Percentiles rank a stretch among this genome's conserved stretches.
Evolutionary conservation across 2,888 invertebrate species (phyloP).

Genomic region (Trachelus troglodyta): DNA sequence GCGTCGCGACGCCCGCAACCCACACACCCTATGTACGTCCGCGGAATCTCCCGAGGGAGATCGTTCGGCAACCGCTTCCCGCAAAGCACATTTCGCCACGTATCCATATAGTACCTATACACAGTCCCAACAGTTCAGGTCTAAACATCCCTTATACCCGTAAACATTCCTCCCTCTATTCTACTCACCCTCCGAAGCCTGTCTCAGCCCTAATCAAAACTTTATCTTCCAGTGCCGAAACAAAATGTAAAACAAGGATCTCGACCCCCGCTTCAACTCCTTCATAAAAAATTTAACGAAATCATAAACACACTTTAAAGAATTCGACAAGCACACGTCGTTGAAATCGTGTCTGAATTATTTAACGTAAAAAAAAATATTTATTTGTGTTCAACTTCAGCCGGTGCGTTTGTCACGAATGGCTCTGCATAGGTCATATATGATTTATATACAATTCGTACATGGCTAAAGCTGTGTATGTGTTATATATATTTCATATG

Average conservation of each 20-base stretch:
- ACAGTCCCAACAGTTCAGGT: background rate
- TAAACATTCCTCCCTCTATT: background rate
- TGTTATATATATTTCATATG: too few species aligned
- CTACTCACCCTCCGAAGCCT: background rate
- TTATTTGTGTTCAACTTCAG: background rate
- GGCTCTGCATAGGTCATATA: too few species aligned
- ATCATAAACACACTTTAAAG: background rate
- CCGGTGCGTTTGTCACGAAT: too few species aligned
- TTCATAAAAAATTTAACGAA: background rate
- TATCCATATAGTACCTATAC: background rate
- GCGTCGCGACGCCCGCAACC: background rate
- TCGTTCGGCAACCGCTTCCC: background rate
- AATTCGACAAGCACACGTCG: background rate
- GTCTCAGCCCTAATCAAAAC: background rate
- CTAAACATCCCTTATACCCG: background rate
- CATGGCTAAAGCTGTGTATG: too few species aligned
- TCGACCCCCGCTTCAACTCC: background rate
- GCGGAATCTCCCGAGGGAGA: background rate
- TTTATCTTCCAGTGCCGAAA: background rate
- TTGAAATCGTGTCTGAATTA: background rate
- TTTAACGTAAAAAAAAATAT: background rate
- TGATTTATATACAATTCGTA: too few species aligned
- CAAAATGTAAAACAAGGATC: background rate
- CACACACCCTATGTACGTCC: background rate
- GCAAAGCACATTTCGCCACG: background rate